Conservation (phyloP, 2,888 invertebrate species). For the Trichogramma evanescens region DNA sequence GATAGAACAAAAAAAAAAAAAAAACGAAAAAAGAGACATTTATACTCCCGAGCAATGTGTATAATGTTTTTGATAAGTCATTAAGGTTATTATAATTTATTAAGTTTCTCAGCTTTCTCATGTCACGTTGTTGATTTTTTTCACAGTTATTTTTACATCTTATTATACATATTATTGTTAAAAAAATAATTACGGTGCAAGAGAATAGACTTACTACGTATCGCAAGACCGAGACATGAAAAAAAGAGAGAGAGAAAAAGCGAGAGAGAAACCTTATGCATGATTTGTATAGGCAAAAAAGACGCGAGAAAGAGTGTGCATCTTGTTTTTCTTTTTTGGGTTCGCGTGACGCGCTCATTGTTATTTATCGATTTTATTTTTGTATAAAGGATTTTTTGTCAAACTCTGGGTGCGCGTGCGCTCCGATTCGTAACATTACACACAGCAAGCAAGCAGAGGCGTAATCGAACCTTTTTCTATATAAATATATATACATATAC, state of each 20-base stretch:
- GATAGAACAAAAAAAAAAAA: too few species aligned
- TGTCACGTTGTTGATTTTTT: too few species aligned
- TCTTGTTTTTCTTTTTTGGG: not conserved
- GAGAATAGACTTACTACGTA: not conserved
- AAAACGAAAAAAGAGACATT: not conserved
- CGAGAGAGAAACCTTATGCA: not conserved
- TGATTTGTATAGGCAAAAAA: slow-evolving; percentile 14
- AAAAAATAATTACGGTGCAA: not conserved
- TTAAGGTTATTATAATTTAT: too few species aligned
- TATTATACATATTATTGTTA: too few species aligned
- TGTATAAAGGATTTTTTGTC: slow-evolving; percentile 13
- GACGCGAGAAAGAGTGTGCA: not conserved
- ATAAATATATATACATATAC: too few species aligned
- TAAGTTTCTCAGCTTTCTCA: too few species aligned
- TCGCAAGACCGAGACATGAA: not conserved
- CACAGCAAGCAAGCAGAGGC: not conserved
- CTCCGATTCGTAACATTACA: not conserved
- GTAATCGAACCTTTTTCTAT: slow-evolving; percentile 10
- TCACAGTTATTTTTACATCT: too few species aligned
- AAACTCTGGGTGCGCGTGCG: not conserved
- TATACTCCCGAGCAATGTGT: slow-evolving; percentile 9
- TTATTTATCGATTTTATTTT: slow-evolving; percentile 22
- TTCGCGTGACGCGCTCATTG: not conserved
- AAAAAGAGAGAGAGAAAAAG: not conserved
- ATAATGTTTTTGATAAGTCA: slow-evolving; percentile 10